Conservation (phyloP, 2,797 vertebrate species). For the Remorina albescens region DNA sequence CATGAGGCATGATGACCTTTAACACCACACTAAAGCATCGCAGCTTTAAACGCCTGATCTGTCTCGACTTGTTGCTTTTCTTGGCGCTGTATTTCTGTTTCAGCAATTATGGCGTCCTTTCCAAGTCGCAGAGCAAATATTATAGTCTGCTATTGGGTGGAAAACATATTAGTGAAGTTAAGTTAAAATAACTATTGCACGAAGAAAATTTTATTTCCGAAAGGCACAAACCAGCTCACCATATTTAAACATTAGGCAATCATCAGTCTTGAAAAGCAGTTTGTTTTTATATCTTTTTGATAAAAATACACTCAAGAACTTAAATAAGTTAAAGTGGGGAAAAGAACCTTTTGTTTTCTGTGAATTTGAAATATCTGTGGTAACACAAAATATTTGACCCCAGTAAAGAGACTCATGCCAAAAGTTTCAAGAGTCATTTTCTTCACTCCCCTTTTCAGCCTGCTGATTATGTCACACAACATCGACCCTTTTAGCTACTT, state of each 20-base stretch:
- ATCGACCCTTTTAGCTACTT: slow-evolving; percentile 12
- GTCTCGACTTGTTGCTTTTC: slow-evolving; percentile 34
- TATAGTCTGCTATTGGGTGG: neutral
- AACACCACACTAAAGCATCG: slow-evolving; percentile 7
- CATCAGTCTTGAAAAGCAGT: neutral
- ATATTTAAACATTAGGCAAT: neutral
- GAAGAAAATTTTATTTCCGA: neutral
- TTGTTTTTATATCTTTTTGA: neutral
- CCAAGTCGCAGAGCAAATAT: neutral
- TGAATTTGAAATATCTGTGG: slow-evolving; percentile 24
- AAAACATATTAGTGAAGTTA: neutral
- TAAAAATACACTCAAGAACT: neutral
- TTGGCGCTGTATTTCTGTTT: slow-evolving; percentile 31
- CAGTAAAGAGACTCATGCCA: neutral
- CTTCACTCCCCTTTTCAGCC: neutral
- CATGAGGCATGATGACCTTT: slow-evolving; percentile 5
- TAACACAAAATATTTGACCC: slow-evolving; percentile 25
- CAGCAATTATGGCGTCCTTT: neutral
- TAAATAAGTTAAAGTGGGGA: neutral
- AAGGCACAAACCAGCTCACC: neutral
- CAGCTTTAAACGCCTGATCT: slow-evolving; percentile 16
- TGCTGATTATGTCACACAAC: slow-evolving; percentile 25
- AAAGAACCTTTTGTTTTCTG: slow-evolving; percentile 5
- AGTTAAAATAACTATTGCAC: neutral
- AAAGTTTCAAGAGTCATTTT: slow-evolving; percentile 6